A percentile compares a stretch with the other conserved stretches of the same genome.
These are phyloP conservation scores for Agriopis leucophaearia DNA, from an alignment of 2,888 invertebrate species.

Conservation along the genomic window DNA sequence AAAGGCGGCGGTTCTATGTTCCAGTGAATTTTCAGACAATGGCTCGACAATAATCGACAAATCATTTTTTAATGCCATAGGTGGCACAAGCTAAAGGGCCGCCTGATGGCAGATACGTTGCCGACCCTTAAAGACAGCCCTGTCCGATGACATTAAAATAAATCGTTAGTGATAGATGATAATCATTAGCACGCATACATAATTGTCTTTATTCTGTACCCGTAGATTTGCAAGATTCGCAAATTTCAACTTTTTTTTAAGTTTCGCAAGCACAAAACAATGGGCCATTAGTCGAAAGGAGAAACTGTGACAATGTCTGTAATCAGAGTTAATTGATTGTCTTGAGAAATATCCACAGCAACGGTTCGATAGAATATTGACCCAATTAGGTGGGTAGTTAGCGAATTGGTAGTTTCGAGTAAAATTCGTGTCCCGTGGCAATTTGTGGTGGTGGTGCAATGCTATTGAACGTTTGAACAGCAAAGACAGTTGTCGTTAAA, in stretches of 20 bases:
- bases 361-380: slow-evolving; percentile 33
- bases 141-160: too few relatives aligned
- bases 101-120: too few relatives aligned
- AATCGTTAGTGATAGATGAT: neutral
- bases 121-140: too few relatives aligned
- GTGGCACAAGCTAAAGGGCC: too few relatives aligned
- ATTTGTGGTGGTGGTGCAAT: neutral
- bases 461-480: neutral
- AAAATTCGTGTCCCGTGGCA: slow-evolving; percentile 9
- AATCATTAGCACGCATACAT: slow-evolving; percentile 1
- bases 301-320: slow-evolving; percentile 48
- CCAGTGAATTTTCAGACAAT: too few relatives aligned
- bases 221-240: slow-evolving; percentile 5
- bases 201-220: neutral
- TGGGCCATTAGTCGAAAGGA: slow-evolving; percentile 43
- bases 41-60: too few relatives aligned
- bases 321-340: slow-evolving; percentile 50
- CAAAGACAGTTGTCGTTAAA: too few relatives aligned
- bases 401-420: slow-evolving; percentile 21
- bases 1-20: too few relatives aligned
- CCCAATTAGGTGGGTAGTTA: slow-evolving; percentile 33
- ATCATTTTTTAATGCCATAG: too few relatives aligned
- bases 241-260: slow-evolving; percentile 6
- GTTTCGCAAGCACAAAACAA: slow-evolving; percentile 52
- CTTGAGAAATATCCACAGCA: slow-evolving; percentile 47